Evolutionary conservation across 2,888 invertebrate genomes (phyloP), one percentile per base, ranked within the genome.

Genomic region (Physocephala rufipes): DNA sequence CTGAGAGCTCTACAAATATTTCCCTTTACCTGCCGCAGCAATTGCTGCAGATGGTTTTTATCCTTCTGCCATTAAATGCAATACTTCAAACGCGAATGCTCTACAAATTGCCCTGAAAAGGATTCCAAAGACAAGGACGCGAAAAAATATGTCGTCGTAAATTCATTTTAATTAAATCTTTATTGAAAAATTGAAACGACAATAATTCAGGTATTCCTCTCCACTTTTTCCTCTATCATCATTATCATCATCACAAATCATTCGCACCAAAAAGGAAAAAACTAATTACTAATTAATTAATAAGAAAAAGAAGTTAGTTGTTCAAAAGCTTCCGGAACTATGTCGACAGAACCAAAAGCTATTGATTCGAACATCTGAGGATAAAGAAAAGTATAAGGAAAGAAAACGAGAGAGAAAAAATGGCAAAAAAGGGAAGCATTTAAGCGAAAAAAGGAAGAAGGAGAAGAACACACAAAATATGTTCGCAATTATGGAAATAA

Each of bases 151-250:
- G 43, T 53, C 51, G 65, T 59, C 67, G 70, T 72, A 73, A 73
- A 74, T 74, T 70, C 71, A 67, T 74, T 61, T 72, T 72, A 72
- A 74, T 74, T 74, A 71, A 74, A 74, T 72, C 67, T 53, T 66
- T 15, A 28, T 71, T 66, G 15, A 21, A 26, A 71, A 71, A 61
- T 36, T 58, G 28, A 58, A 16, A 19, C 36, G 59, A 61, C 51
- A 62, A 24, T 26, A 63, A 26, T 63, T 45, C 26, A 47, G 24
- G 43, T 62, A 62, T 43, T 59, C 30, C 5, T 2, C 47, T 47
- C 16, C n/a, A 28, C 49, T 64, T 45, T n/a, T 49, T 47, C 24
- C 2, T 63, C 24, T 12, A 43, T 15, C 49, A 63, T 13, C 28
- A 61, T 19, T n/a, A n/a, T n/a, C n/a, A n/a, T n/a, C 24, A 43